A percentile compares a stretch with the other conserved stretches of the same genome.
Conservation (phyloP, 1,140 invertebrate species). For the Zeugodacus cucurbitae region DNA sequence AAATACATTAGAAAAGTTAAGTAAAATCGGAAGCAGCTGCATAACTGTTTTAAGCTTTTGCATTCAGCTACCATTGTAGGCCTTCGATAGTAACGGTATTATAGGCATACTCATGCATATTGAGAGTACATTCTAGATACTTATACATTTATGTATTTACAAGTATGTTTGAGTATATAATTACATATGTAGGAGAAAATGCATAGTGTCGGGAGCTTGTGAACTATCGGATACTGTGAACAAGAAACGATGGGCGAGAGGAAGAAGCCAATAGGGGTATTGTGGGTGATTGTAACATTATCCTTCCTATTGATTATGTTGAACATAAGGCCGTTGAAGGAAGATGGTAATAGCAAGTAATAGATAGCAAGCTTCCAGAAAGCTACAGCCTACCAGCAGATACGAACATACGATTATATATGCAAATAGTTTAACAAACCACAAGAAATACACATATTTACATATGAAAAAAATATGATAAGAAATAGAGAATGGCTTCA, state of each 20-base stretch:
- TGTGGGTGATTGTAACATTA: not conserved
- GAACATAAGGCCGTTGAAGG: not conserved
- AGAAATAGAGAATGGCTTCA: too few species aligned
- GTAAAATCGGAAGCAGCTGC: constrained; percentile 18
- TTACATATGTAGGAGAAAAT: not conserved
- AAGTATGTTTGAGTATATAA: not conserved
- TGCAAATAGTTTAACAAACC: too few species aligned
- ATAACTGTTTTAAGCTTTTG: constrained; percentile 22
- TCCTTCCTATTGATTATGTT: not conserved
- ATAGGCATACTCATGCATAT: not conserved
- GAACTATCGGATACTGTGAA: not conserved
- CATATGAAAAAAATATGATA: too few species aligned
- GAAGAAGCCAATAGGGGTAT: not conserved
- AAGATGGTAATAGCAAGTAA: not conserved
- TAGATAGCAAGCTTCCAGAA: not conserved
- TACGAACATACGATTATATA: too few species aligned
- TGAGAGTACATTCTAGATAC: too few species aligned
- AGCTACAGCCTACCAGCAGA: too few species aligned
- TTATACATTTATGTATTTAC: not conserved
- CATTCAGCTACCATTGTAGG: not conserved
- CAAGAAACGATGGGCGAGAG: too few species aligned
- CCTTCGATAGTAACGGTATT: constrained; percentile 5
- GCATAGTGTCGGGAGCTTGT: not conserved
- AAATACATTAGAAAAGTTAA: not conserved
- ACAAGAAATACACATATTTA: too few species aligned